A percentile compares a stretch with the other conserved stretches of the same genome.
phyloP scores from a whole-genome alignment of 1,140 invertebrate genomes.

The Macrostomum lignano region DNA sequence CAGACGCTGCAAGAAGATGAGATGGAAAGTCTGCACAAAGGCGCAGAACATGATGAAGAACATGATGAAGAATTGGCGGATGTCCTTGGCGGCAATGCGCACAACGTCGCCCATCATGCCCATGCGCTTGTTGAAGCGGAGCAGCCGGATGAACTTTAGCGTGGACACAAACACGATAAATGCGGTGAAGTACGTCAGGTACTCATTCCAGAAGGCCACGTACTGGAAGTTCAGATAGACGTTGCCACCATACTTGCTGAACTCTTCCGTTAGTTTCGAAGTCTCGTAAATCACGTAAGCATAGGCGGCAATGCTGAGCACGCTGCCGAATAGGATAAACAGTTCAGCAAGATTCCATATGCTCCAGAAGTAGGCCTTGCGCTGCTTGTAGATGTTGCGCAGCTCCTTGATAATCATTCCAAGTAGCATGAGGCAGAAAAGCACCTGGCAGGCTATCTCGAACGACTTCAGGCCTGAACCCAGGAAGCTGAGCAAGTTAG shows the following conservation, averaged over 20 bases:
- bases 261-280: conserved; percentile 17
- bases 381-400: conserved; percentile 11
- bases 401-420: conserved; percentile 30
- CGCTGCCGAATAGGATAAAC: conserved; percentile 22
- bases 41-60: conserved; percentile 25
- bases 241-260: conserved; percentile 28
- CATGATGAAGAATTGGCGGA: conserved; percentile 24
- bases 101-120: conserved; percentile 24
- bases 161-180: conserved; percentile 30
- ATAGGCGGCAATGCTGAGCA: conserved; percentile 22
- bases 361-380: conserved; percentile 18
- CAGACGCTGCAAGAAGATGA: conserved; percentile 27
- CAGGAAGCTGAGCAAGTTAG: conserved; percentile 18
- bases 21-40: conserved; percentile 30
- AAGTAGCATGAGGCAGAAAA: conserved; percentile 24
- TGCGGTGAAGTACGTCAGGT: conserved; percentile 28
- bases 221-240: conserved; percentile 31
- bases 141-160: conserved; percentile 31
- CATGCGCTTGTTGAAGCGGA: conserved; percentile 32
- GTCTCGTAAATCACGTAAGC: conserved; percentile 22
- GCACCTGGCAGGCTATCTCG: conserved; percentile 16
- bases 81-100: conserved; percentile 13
- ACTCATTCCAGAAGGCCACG: conserved; percentile 28
- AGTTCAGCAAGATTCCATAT: conserved; percentile 29
- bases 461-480: conserved; percentile 12